Base-by-base conservation (phyloP, 2,888 invertebrate species). In the Ypsolopha scabrella region DNA sequence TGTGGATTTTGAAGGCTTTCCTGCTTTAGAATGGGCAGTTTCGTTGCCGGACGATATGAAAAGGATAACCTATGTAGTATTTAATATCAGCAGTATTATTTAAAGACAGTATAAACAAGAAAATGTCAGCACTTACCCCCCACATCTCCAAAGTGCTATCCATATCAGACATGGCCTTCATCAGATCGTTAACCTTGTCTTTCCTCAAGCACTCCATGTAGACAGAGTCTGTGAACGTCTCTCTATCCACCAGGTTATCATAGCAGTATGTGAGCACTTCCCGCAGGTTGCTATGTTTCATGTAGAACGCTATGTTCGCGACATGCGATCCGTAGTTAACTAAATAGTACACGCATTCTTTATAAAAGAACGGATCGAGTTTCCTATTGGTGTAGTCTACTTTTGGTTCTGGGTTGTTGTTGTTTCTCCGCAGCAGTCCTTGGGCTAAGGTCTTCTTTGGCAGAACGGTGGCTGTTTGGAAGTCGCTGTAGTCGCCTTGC, bases 271-370 rank as follows among this genome's bases (percentile, higher is more conserved):
- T 81, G 7, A 95, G 79, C 7, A 94, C 93, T 50, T 92, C 91
- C 6, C 81, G 75, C 58, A 93, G 79, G 58, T 91, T 91, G 10
- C 91, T 90, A 59, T 94, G 92, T 53, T 90, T 90, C 60, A 94
- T 87, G 58, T 92, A 91, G 68, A 96, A 96, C 53, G 90, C 89
- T 51, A 96, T 87, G 51, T 94, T 89, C 8, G 92, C 91, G 0
- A 89, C 80, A 63, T 92, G 91, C 3, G 92, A 92, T 0, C 95
- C 96, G 64, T 96, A 97, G 54, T 90, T 91, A 3, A 89, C 87
- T 3, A 97, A 80, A 72, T 97, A 97, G 70, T 92, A 94, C 1
- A 94, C 73, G 61, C 94, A 94, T 76, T 97, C 96, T 54, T 92
- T 90, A 61, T 92, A 92, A 58, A 90, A 89, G 57, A 89, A 85